Conservation (phyloP, 2,113 vertebrate species). For the Melanocharis versteri region DNA sequence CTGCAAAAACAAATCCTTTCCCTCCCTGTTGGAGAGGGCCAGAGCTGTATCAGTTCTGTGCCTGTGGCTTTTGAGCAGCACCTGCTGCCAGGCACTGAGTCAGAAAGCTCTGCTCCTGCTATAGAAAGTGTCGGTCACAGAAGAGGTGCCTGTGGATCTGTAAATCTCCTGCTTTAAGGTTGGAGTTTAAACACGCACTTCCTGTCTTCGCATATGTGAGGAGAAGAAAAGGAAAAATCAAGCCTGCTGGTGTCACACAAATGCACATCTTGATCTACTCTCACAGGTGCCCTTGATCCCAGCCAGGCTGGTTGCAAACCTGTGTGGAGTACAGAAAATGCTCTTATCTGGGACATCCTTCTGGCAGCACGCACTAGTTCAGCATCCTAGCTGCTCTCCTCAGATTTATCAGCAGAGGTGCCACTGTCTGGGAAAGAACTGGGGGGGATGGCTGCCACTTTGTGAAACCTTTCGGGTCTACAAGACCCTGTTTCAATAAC, state of each 20-base stretch:
- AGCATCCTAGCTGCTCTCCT: background rate
- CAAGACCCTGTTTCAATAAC: background rate
- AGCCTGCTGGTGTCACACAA: background rate
- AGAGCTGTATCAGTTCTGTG: background rate
- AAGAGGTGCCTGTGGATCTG: background rate
- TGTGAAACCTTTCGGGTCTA: background rate
- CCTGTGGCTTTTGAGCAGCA: background rate
- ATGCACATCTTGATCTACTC: background rate
- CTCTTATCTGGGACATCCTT: slow-evolving; percentile 20
- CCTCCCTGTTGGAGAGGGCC: background rate
- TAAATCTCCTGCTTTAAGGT: background rate
- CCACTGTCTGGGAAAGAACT: background rate
- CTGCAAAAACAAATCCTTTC: slow-evolving; percentile 7
- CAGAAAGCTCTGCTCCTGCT: background rate
- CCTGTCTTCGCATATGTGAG: background rate
- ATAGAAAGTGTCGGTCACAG: background rate
- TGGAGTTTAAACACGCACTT: background rate
- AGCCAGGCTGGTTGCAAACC: background rate
- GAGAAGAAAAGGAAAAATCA: background rate
- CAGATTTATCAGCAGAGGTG: background rate
- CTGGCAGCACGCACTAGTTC: background rate
- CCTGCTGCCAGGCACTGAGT: background rate
- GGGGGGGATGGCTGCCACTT: background rate
- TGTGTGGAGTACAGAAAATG: background rate
- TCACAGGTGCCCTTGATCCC: slow-evolving; percentile 14